phyloP scores from a whole-genome alignment of 1,140 invertebrate genomes.

The Riptortus pedestris region DNA sequence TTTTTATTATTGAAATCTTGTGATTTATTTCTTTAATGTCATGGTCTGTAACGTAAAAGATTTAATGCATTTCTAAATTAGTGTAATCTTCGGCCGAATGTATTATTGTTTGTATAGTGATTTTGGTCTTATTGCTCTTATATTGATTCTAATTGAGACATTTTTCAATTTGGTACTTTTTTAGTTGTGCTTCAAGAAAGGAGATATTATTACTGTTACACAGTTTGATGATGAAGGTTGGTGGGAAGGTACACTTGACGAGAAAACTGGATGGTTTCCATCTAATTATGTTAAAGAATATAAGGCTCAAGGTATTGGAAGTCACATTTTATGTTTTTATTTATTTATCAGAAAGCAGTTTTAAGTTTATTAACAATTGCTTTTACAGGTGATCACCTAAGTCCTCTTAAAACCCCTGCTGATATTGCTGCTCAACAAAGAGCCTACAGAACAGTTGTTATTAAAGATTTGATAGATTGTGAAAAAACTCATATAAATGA shows the following conservation, averaged over 20 bases:
- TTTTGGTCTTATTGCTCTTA: no score
- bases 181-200: conserved; percentile 88
- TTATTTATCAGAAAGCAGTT: background rate
- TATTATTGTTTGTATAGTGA: no score
- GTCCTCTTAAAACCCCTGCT: conserved; percentile 27
- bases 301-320: conserved; percentile 45
- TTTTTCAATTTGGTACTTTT: no score
- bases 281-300: conserved; percentile 91
- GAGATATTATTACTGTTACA: conserved; percentile 92
- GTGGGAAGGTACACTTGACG: conserved; percentile 93
- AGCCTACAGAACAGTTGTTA: conserved; percentile 64
- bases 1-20: background rate
- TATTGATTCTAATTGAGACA: no score
- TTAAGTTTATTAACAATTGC: background rate
- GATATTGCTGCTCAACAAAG: conserved; percentile 48
- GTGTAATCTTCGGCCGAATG: no score
- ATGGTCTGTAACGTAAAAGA: no score
- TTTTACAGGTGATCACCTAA: conserved; percentile 27
- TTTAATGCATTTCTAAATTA: background rate
- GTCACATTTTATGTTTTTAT: background rate
- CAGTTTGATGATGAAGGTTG: conserved; percentile 86
- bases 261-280: conserved; percentile 96
- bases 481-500: conserved; percentile 82
- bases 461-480: conserved; percentile 86
- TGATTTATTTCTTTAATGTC: no score